phyloP scores from a whole-genome alignment of 2,113 vertebrate genomes.

The Heterochromis multidens region DNA sequence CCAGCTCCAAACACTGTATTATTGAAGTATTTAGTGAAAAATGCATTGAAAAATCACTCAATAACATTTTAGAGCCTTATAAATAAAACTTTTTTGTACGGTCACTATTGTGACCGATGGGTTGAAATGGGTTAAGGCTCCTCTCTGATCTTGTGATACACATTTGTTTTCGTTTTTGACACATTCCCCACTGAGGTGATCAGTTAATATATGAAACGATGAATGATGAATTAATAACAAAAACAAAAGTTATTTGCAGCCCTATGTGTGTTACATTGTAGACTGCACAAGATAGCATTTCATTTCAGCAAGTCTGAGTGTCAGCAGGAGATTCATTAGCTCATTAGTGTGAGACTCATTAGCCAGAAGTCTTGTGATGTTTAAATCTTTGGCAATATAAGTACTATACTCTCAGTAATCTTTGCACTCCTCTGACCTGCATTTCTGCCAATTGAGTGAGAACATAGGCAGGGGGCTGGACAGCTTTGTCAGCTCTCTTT shows the following conservation, averaged over 20 bases:
- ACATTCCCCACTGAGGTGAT: not conserved
- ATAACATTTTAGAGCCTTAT: too few relatives aligned
- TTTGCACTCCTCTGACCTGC: constrained; percentile 7
- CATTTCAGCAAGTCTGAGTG: not conserved
- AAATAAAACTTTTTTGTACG: too few relatives aligned
- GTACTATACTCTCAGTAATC: not conserved
- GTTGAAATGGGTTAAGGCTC: too few relatives aligned
- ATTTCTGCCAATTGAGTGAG: not conserved
- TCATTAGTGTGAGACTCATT: constrained; percentile 50
- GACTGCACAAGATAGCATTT: constrained; percentile 4
- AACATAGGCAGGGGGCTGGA: not conserved
- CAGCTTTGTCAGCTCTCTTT: not conserved
- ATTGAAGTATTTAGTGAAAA: too few relatives aligned
- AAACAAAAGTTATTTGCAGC: constrained; percentile 1
- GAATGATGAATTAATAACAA: not conserved
- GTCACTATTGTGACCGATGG: too few relatives aligned
- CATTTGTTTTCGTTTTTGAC: not conserved
- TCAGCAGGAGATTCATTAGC: constrained; percentile 55
- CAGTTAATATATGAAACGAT: not conserved
- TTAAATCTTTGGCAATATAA: constrained; percentile 22
- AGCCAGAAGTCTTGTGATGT: constrained; percentile 36
- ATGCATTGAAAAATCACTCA: too few relatives aligned
- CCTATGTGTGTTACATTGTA: not conserved
- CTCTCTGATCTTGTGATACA: not conserved
- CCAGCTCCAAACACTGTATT: too few relatives aligned